Base-by-base conservation (phyloP, 2,113 vertebrate species). In the Notiomystis cincta region DNA sequence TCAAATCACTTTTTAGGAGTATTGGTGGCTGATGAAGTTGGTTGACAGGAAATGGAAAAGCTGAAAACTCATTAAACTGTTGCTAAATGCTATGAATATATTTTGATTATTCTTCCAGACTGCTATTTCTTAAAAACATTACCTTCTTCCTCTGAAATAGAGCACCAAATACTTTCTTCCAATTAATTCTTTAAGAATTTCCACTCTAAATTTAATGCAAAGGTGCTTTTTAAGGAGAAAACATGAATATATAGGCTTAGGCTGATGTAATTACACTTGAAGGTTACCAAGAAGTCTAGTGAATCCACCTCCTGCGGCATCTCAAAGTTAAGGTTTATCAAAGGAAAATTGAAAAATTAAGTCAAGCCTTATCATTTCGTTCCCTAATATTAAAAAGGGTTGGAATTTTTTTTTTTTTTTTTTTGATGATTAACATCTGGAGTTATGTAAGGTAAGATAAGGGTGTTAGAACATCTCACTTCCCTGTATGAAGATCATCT, bases 371-470 rank as follows among this genome's bases (percentile, higher is more conserved):
- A 96, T 96, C 78, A 93, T 90, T 93, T 89, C 13, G 37, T 65
- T 90, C 71, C 64, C 21, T 84, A 30, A 87, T 88, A 96, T 94
- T 92, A 97, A 96, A 95, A 93, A 94, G 67, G 60, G 67, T 16
- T 92, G 92, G 75, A 83, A 83, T 93, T 76, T 88, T 76, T 45
- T 67, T 14, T 51, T 45, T 56, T 65, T 35, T 58, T 62, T 57
- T 69, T 65, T 77, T 89, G 7, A 94, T 89, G 93, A 96, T 97
- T 96, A 96, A 90, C 79, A 96, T 95, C 85, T 92, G 58, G 67
- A 91, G 47, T 95, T 94, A 88, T 88, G 90, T 90, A 95, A 96
- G 60, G 82, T 60, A 51, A 94, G 95, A 94, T 97, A 96, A 96
- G 71, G 13, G 22, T 53, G 82, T 94, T 93, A 94, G 60, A 94